Conservation (phyloP, 2,113 vertebrate species). For the Ammodytes dubius region DNA sequence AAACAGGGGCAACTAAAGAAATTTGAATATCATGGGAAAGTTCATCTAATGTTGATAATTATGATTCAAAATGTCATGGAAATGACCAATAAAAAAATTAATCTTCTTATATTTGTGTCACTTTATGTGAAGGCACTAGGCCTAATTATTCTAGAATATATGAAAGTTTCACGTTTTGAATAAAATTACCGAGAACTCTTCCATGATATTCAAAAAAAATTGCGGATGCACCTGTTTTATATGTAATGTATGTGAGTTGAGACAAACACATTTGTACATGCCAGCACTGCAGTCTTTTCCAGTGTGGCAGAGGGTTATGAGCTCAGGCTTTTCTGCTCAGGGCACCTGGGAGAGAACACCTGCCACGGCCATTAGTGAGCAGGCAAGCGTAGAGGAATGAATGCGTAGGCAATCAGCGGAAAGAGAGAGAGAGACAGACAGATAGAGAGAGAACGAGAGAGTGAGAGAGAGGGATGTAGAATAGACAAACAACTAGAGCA, state of each 20-base stretch:
- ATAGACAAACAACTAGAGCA: constrained; percentile 27
- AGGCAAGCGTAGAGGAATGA: constrained; percentile 68
- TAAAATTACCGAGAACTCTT: too few species aligned
- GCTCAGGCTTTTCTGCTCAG: constrained; percentile 52
- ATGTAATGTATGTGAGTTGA: background rate
- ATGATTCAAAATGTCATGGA: too few species aligned
- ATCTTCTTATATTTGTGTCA: too few species aligned
- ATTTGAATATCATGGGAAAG: too few species aligned
- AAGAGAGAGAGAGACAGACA: constrained; percentile 26
- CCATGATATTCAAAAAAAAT: too few species aligned
- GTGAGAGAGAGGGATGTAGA: background rate
- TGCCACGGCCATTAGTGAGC: constrained; percentile 74
- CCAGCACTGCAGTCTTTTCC: constrained; percentile 30
- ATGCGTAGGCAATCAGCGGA: constrained; percentile 61
- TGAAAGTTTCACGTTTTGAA: too few species aligned
- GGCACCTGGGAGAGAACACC: constrained; percentile 76
- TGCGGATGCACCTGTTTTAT: background rate
- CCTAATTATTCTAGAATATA: too few species aligned
- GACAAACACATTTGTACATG: background rate
- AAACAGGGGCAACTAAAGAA: background rate
- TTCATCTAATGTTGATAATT: too few species aligned
- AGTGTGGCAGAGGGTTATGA: constrained; percentile 9
- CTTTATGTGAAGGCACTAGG: too few species aligned
- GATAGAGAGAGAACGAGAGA: constrained; percentile 26
- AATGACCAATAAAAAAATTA: too few species aligned